Evolutionary conservation across 2,113 vertebrate species (phyloP).

Genomic region (Melospiza georgiana): DNA sequence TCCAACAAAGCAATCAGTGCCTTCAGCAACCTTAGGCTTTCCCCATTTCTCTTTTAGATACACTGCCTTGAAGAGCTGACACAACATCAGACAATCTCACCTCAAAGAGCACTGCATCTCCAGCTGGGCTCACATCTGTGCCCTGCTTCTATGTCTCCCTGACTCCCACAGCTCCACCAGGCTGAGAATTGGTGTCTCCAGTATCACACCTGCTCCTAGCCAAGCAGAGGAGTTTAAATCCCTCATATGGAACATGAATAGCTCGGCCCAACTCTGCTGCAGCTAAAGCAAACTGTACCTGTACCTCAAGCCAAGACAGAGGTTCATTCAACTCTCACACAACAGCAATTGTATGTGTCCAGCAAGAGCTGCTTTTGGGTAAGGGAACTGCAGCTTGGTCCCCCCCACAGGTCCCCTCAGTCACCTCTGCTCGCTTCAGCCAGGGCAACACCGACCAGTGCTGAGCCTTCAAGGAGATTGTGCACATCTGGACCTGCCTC

Average conservation of each 20-base stretch:
- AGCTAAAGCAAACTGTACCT: neutral
- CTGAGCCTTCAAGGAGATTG: neutral
- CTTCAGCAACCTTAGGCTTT: neutral
- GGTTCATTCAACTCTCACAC: neutral
- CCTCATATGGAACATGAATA: neutral
- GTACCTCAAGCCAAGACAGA: neutral
- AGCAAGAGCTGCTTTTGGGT: neutral
- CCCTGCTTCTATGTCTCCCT: neutral
- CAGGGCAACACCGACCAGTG: neutral
- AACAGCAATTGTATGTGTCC: rapidly evolving
- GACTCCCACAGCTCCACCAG: neutral
- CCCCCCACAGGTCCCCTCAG: neutral
- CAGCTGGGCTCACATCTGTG: neutral
- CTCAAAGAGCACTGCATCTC: neutral
- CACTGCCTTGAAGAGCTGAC: neutral
- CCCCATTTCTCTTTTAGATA: neutral
- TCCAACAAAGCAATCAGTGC: neutral
- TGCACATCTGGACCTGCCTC: neutral
- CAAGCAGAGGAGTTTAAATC: neutral
- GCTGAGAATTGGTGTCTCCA: neutral
- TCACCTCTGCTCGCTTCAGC: neutral
- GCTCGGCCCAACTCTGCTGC: neutral
- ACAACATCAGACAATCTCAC: neutral
- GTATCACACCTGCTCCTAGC: neutral
- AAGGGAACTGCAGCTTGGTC: neutral